Evolutionary conservation across 1,140 invertebrate species (phyloP), one percentile per base, ranked within the genome.

Genomic region (Achatina immaculata): DNA sequence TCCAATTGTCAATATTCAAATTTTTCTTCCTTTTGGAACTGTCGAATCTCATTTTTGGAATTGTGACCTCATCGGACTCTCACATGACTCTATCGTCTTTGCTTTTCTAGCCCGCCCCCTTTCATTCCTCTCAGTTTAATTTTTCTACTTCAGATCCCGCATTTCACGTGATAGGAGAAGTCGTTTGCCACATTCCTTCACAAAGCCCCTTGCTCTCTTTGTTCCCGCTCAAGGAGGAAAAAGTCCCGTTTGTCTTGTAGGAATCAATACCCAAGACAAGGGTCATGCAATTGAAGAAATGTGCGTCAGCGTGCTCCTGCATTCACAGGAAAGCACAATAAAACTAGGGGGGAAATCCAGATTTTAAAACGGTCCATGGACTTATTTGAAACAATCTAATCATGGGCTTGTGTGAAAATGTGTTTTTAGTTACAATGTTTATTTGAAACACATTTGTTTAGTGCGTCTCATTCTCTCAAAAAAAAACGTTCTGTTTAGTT

Each of bases 1-100:
- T 76, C 48, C 48, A 76, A 76, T 76, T 76, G 74, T 76, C 74
- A 76, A 76, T 76, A 76, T 76, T 76, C 74, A 62, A 65, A 76
- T 48, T 76, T 76, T 65, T 65, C 24, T 40, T 21, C 34, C 40
- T 72, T 43, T 74, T 55, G 36, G 38, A 24, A 42, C 42, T 31
- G 68, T 45, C 68, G 42, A 51, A 55, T 74, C 6, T 51, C 45
- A 11, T 31, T 74, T 73, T 11, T 21, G 31, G 28, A 45, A 43
- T 16, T 73, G 71, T 73, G 71, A 73, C 71, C 42, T 73, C 45
- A 43, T 31, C 45, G 28, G 28, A 43, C 43, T n/a, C 68, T 43
- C 1, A 40, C 42, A 28, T 38, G 1, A 40, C 43, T 51, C 71
- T 31, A 45, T 31, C 71, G 71, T 45, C 71, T 48, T 73, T 48